Conservation (phyloP, 2,113 vertebrate species). For the Megalops atlanticus region DNA sequence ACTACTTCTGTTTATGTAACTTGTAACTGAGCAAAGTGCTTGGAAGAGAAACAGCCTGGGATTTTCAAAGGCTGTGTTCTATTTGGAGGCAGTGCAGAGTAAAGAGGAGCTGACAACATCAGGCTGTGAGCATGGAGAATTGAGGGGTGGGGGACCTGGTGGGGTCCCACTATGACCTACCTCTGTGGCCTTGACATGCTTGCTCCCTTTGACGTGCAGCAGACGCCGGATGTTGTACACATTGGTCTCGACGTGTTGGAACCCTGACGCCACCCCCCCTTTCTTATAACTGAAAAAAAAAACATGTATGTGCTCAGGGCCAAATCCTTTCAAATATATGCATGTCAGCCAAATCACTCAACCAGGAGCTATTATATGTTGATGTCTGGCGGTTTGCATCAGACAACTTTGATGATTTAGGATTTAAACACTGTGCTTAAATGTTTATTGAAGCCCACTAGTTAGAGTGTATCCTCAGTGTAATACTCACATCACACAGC, state of each 20-base stretch:
- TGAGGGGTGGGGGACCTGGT: neutral
- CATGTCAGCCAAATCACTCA: neutral
- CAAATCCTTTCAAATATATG: neutral
- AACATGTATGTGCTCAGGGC: no score
- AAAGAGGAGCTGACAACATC: neutral
- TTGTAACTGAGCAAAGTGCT: no score
- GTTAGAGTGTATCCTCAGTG: neutral
- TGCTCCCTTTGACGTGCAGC: constrained; percentile 85
- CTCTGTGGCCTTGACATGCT: constrained; percentile 81
- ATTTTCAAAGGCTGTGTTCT: neutral
- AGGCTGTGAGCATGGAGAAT: neutral
- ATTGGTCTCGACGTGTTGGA: constrained; percentile 86
- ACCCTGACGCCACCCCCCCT: constrained; percentile 85
- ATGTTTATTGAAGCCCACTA: neutral
- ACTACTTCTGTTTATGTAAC: no score
- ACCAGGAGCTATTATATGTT: neutral
- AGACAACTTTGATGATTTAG: constrained; percentile 3
- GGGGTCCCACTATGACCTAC: constrained; percentile 55
- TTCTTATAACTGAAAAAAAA: constrained; percentile 90
- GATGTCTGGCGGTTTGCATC: constrained; percentile 31
- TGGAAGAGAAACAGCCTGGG: neutral
- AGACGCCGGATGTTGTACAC: constrained; percentile 81
- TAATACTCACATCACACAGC: no score
- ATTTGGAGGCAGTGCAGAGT: neutral
- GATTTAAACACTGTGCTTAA: neutral